These are phyloP conservation scores for Cheilosia impressa DNA, from an alignment of 2,888 invertebrate genomes.

Conservation along the genomic window DNA sequence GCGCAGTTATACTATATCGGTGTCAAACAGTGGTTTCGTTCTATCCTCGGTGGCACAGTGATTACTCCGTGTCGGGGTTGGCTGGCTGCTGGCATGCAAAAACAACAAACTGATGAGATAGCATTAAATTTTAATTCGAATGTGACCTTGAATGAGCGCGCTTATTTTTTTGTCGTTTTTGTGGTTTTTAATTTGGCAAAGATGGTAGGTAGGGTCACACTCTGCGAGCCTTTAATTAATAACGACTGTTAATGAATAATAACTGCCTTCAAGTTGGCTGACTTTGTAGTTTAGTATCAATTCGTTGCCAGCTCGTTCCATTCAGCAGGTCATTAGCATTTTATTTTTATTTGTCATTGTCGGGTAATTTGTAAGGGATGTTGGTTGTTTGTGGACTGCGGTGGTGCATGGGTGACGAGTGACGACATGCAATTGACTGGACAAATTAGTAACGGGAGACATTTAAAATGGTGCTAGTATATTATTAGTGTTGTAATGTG, in stretches of 20 bases:
- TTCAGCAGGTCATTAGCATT: constrained; percentile 59
- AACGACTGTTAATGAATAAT: constrained; percentile 64
- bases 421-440: constrained; percentile 6
- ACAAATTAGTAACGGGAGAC: too few species aligned
- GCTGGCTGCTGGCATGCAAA: constrained; percentile 6
- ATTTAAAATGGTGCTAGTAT: too few species aligned
- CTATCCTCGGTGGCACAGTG: background rate
- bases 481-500: too few species aligned
- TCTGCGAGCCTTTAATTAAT: constrained; percentile 51
- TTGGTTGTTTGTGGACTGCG: background rate
- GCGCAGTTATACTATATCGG: background rate
- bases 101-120: constrained; percentile 55
- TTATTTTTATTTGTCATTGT: constrained; percentile 52
- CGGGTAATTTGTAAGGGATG: constrained; percentile 13
- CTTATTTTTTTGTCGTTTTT: constrained; percentile 1
- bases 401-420: background rate
- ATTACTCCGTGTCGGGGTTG: background rate
- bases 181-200: constrained; percentile 14
- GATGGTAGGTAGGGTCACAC: background rate
- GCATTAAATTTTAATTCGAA: constrained; percentile 65
- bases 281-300: constrained; percentile 48
- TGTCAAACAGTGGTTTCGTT: background rate
- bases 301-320: constrained; percentile 50
- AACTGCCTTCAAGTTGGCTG: constrained; percentile 47
- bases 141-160: constrained; percentile 38